These are phyloP conservation scores for Apaloderma vittatum DNA, from an alignment of 2,113 vertebrate genomes.

Conservation along the genomic window DNA sequence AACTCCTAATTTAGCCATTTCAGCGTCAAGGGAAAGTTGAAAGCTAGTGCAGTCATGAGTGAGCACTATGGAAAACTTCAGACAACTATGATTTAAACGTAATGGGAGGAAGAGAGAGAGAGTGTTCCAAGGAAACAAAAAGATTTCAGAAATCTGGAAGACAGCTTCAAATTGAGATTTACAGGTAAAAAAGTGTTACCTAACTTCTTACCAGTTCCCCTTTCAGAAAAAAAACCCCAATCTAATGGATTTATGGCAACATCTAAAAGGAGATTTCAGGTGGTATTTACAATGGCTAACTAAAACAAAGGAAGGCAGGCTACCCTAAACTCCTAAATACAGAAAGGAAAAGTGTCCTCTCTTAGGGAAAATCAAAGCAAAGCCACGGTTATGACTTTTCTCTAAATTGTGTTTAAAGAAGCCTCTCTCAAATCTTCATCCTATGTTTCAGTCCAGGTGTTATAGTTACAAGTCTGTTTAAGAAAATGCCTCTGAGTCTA, in stretches of 20 bases:
- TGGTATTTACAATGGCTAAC: neutral
- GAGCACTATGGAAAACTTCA: neutral
- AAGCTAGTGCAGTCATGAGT: neutral
- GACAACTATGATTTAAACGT: neutral
- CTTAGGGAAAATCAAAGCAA: neutral
- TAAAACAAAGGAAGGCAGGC: neutral
- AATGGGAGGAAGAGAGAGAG: neutral
- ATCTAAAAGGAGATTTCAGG: neutral
- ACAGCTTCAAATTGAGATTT: neutral
- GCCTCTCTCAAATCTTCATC: neutral
- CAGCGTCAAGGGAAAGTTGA: neutral
- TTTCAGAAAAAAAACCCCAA: accelerated
- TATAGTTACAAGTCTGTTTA: neutral
- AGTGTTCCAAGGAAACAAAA: neutral
- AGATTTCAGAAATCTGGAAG: neutral
- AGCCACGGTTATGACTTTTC: neutral
- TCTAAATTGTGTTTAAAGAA: neutral
- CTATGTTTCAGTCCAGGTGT: neutral
- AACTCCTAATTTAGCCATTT: constrained; percentile 27
- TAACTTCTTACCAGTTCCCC: neutral
- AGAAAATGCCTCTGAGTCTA: neutral
- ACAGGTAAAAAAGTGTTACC: neutral
- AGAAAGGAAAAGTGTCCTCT: neutral
- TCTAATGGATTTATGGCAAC: neutral
- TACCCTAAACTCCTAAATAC: neutral